Base-by-base conservation (phyloP, 2,113 vertebrate genomes). In the Sylvia atricapilla region DNA sequence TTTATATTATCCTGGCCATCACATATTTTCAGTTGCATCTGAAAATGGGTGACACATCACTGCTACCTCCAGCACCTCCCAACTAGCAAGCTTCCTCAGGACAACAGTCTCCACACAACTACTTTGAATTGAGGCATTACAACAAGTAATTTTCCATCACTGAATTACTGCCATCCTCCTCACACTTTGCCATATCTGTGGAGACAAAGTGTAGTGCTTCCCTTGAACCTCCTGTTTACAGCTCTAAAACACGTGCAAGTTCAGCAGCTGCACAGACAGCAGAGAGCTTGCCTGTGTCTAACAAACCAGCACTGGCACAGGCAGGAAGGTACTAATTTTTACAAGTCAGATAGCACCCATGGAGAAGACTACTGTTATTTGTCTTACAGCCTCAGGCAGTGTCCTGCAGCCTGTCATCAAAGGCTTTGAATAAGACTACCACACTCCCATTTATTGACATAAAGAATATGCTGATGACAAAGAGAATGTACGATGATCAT, bases 321-420 rank as follows among this genome's bases (percentile, higher is more conserved):
- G n/a, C 50, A 80, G 70, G 59, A 85, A 91, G 66, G 41, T 73
- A 83, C 18, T 94, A 2, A 73, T 93, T 91, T 78, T 85, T n/a
- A 59, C 30, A 70, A 84, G 86, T 92, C 91, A 91, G 84, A 87
- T 79, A 91, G 84, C 70, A 76, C 87, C 95, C 70, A 53, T n/a
- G 81, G 95, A 96, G 84, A 95, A 96, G 94, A 93, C 93, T 49
- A 91, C 74, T 83, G 75, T 83, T 95, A 95, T 83, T 87, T 90
- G 78, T 58, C 74, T 89, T 22, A 35, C 4, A 93, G 89, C 91
- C 89, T 84, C 84, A 95, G 87, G 89, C 70, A 93, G 53, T 11
- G 69, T 73, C 93, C 95, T 87, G 89, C 81, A 95, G 76, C 87
- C 91, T 95, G 74, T 91, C 80, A 94, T 93, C 94, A 94, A 94